Base-by-base conservation (phyloP, 2,797 vertebrate genomes). In the Chrosomus eos region DNA sequence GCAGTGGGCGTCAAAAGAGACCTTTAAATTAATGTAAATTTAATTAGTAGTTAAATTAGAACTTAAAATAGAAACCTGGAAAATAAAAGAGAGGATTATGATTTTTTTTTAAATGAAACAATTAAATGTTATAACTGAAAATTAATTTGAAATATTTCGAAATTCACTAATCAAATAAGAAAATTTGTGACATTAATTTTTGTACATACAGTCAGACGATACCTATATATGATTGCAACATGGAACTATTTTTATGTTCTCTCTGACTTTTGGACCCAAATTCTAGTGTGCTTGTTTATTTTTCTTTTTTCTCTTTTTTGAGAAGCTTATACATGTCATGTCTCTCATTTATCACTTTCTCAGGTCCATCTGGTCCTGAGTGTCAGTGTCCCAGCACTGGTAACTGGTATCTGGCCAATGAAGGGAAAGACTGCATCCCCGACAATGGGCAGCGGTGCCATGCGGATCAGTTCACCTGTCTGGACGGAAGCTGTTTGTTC, bases 341-440 rank as follows among this genome's bases (percentile, higher is more conserved):
- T 9, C 4, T 45, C 58, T 77, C 3, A 2, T 38, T 38, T 55
- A 43, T 71, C 14, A 26, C 16, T 40, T 81, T 88, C 23, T 80
- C 21, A 98, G 98, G 98, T 90, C 97, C 97, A 1, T 48, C 90
- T 72, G 98, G 97, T 85, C 95, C 97, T 26, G 98, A 99, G 88
- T 99, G 98, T 87, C 97, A 98, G 88, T 99, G 98, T 88, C 97
- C 97, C 81, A 94, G 95, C 71, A 36, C 51, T 79, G 96, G 97
- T 21, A 95, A 11, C 11, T 99, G 97, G 97, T 99, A 98, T 90
- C 92, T 99, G 91, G 96, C 97, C 88, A 96, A 96, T 81, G 95
- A 96, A 0, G 94, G 93, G 85, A 99, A 97, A 90, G 96, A 97
- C 90, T 99, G 97, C 51, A 92, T 99, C 28, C 80, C 87, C 90